A percentile compares a stretch with the other conserved stretches of the same genome.
Evolutionary conservation across 1,140 invertebrate species (phyloP).

Genomic region (Spodoptera frugiperda): DNA sequence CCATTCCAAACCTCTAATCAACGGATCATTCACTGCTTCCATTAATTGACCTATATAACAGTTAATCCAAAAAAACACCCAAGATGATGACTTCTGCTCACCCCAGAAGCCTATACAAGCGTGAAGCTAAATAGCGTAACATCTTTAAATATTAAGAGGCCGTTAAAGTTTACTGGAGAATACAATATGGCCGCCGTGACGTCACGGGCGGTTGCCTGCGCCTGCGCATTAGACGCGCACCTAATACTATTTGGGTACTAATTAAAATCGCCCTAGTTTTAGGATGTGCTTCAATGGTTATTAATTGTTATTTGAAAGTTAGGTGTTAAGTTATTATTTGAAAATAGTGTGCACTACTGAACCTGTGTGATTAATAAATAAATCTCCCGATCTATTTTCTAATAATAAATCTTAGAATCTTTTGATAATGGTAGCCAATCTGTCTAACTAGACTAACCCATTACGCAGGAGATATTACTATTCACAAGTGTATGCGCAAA

Average conservation of each 20-base stretch:
- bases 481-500: too few species aligned
- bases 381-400: too few species aligned
- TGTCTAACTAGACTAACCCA: too few species aligned
- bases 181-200: conserved; percentile 51
- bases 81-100: neutral
- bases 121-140: conserved; percentile 1
- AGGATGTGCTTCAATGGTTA: conserved; percentile 17
- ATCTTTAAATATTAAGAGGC: neutral
- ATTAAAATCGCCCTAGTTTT: conserved; percentile 41
- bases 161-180: conserved; percentile 15
- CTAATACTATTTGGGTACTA: conserved; percentile 46
- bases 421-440: too few species aligned
- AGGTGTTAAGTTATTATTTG: too few species aligned
- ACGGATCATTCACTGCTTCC: too few species aligned
- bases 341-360: too few species aligned
- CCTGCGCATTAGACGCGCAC: conserved; percentile 52
- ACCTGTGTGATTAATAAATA: too few species aligned
- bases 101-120: conserved; percentile 1
- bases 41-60: neutral
- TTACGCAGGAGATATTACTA: too few species aligned
- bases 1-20: too few species aligned
- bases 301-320: neutral
- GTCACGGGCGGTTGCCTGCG: conserved; percentile 50
- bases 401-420: too few species aligned
- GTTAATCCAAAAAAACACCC: neutral